Conservation (phyloP, 2,113 vertebrate genomes). For the Pluvianellus socialis region DNA sequence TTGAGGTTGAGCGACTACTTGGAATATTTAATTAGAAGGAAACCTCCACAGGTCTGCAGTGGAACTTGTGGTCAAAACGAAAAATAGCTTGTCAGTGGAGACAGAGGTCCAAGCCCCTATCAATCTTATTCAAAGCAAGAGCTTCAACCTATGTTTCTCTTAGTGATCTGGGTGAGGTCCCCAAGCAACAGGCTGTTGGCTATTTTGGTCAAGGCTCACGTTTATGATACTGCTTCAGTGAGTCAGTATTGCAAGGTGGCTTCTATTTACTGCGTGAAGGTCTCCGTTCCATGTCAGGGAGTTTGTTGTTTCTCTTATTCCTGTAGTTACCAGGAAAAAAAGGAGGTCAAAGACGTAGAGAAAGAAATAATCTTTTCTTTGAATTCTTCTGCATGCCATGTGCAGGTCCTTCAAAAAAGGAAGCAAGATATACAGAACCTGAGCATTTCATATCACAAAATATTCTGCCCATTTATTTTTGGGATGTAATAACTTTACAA, state of each 20-base stretch:
- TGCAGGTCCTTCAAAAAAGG: not conserved
- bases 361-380: not conserved
- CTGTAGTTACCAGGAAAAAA: not conserved
- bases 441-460: not conserved
- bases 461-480: not conserved
- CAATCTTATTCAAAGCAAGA: not conserved
- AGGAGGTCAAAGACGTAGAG: not conserved
- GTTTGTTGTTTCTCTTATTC: not conserved
- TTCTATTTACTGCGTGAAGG: not conserved
- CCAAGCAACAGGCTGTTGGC: not conserved
- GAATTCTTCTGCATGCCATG: not conserved
- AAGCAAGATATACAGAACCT: not conserved
- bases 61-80: not conserved
- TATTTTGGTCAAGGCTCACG: not conserved
- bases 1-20: not conserved
- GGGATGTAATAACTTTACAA: constrained; percentile 24
- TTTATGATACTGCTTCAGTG: not conserved
- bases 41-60: not conserved
- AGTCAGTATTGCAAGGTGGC: not conserved
- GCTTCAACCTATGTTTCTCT: not conserved
- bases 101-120: not conserved
- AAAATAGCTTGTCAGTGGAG: not conserved
- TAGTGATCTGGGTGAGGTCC: not conserved
- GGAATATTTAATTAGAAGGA: not conserved
- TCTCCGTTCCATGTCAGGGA: not conserved